Conservation (phyloP, 2,113 vertebrate species). For the Leptocoma aspasia region DNA sequence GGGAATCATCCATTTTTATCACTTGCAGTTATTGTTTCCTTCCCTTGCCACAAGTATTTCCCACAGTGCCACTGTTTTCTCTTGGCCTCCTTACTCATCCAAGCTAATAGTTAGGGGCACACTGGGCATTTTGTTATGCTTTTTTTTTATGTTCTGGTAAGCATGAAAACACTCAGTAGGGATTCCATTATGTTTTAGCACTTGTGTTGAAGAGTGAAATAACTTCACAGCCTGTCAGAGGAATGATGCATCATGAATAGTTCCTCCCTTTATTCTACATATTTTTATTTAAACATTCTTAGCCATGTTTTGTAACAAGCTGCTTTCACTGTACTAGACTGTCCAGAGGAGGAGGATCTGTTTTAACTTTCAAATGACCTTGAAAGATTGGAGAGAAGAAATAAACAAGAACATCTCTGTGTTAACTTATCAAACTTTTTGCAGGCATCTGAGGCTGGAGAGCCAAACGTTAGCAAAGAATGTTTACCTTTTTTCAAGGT, state of each 20-base stretch:
- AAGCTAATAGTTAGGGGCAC: constrained; percentile 29
- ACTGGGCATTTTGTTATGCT: constrained; percentile 9
- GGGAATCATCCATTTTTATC: constrained; percentile 35
- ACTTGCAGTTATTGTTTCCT: constrained; percentile 41
- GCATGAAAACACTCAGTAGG: constrained; percentile 5
- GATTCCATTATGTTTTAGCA: not conserved
- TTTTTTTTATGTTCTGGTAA: constrained; percentile 16
- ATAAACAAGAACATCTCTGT: constrained; percentile 12
- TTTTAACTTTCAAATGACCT: constrained; percentile 40
- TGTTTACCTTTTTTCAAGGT: not conserved
- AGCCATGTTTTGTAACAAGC: not conserved
- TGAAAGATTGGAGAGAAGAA: constrained; percentile 20
- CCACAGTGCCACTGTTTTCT: constrained; percentile 20
- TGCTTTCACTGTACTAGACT: constrained; percentile 13
- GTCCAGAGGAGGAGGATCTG: constrained; percentile 28
- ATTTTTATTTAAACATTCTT: constrained; percentile 31
- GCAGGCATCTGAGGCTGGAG: not conserved
- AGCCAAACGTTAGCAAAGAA: not conserved
- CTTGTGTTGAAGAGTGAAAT: constrained; percentile 38
- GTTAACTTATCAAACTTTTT: not conserved
- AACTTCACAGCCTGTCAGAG: constrained; percentile 28
- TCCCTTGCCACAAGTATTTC: not conserved
- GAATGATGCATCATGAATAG: constrained; percentile 16
- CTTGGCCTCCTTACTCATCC: constrained; percentile 31
- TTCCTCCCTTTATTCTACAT: constrained; percentile 20